Evolutionary conservation across 2,113 vertebrate genomes (phyloP), one percentile per base, ranked within the genome.

Genomic region (Setophaga kirtlandii): DNA sequence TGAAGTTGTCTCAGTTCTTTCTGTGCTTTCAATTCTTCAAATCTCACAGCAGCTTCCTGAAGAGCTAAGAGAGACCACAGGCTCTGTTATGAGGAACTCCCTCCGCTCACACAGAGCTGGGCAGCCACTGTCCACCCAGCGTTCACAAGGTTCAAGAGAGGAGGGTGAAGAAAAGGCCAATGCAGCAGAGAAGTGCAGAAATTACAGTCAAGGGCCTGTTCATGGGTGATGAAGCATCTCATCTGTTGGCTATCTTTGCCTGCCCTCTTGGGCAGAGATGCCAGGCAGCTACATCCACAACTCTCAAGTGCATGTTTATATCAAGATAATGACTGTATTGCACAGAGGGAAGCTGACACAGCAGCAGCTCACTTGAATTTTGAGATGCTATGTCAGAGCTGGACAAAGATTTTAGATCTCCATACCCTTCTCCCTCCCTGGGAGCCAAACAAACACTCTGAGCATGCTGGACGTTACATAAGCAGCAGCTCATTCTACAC

Each of bases 1-100:
- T 99, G 99, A 39, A 99, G 98, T 96, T 99, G 99, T 63, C 99
- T 98, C 50, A 99, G 98, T 85, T 99, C 99, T 85, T 99, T 99
- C 95, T 99, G 99, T 4, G 99, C 98, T 96, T 99, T 99, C 82
- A 99, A 97, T 78, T 99, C 99, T 88, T 99, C 98, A 97, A 99
- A 99, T 33, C 99, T 97, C 28, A 98, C 97, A 59, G 99, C 99
- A 50, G 99, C 99, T 95, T 99, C 99, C 87, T 99, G 99, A 94
- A 99, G 97, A 97, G 99, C 99, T 99, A 96, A 41, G 21, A 50
- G 80, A 95, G 91, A 96, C 73, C 63, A 93, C 12, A 88, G 13
- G 5, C 15, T 33, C 30, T 31, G 55, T 92, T 90, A 95, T 0
- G 0, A 83, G 41, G 37, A 96, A 42, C 17, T 76, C 25, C 18